Conservation (phyloP, 2,888 invertebrate genomes). For the Spilosoma lubricipeda region DNA sequence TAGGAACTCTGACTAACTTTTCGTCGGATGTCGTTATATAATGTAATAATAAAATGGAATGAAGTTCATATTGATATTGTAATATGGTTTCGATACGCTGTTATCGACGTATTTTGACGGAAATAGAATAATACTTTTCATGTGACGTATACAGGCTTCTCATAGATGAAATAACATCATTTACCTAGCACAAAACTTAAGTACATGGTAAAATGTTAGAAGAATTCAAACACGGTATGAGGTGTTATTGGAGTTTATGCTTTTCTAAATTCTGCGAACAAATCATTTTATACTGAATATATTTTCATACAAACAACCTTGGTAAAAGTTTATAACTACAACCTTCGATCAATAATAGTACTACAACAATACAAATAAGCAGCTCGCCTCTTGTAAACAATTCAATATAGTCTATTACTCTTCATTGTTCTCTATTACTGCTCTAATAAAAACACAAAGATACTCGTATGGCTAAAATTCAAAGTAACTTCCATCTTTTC, state of each 20-base stretch:
- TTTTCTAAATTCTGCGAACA: neutral
- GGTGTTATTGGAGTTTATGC: neutral
- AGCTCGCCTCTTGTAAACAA: slow-evolving; percentile 40
- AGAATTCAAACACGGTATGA: neutral
- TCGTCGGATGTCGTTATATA: neutral
- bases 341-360: too few species aligned
- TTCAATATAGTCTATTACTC: slow-evolving; percentile 53
- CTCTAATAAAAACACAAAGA: slow-evolving; percentile 18
- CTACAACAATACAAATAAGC: neutral
- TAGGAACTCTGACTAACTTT: neutral
- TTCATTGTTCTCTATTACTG: slow-evolving; percentile 47
- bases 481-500: neutral
- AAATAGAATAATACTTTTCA: neutral
- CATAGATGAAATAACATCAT: neutral
- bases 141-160: neutral
- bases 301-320: neutral
- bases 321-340: neutral
- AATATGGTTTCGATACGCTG: neutral
- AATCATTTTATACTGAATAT: neutral
- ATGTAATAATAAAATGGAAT: neutral
- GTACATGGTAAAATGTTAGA: neutral
- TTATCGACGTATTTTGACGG: neutral
- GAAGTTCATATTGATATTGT: neutral
- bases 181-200: neutral
- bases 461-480: neutral